Percentiles rank a stretch among this genome's conserved stretches.
These are phyloP conservation scores for Morinoia aosen DNA, from an alignment of 2,888 invertebrate species.

Conservation along the genomic window DNA sequence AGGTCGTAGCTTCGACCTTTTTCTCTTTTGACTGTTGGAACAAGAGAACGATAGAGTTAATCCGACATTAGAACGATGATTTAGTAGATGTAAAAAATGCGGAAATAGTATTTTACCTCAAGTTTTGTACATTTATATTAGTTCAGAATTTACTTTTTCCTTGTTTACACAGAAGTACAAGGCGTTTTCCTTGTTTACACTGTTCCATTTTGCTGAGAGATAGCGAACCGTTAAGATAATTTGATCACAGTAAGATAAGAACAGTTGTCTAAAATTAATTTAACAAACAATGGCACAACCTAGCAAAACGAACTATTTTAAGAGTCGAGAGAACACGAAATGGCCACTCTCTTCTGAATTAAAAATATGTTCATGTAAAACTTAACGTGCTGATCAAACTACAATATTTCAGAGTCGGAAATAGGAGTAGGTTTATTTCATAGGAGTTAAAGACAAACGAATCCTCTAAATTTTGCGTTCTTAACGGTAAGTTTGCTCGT, in stretches of 20 bases:
- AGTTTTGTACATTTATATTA: not conserved
- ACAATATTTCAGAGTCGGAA: not conserved
- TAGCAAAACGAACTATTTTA: too few species aligned
- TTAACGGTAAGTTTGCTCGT: not conserved
- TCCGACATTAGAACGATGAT: not conserved
- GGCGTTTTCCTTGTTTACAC: too few species aligned
- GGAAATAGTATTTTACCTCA: not conserved
- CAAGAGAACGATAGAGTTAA: not conserved
- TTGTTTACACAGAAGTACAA: too few species aligned
- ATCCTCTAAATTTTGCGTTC: not conserved
- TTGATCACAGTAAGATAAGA: not conserved
- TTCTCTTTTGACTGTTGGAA: conserved; percentile 22
- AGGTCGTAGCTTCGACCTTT: not conserved
- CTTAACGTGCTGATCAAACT: not conserved
- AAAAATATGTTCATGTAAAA: not conserved
- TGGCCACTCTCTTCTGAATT: not conserved
- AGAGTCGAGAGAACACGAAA: not conserved
- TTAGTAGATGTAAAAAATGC: not conserved
- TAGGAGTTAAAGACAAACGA: not conserved
- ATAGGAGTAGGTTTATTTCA: not conserved
- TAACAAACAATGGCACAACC: not conserved
- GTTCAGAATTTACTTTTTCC: not conserved
- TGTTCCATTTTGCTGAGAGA: not conserved
- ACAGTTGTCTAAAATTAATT: not conserved
- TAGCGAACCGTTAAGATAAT: not conserved